Evolutionary conservation across 2,113 vertebrate genomes (phyloP), one percentile per base, ranked within the genome.

Genomic region (Corythornis madagascariensis): DNA sequence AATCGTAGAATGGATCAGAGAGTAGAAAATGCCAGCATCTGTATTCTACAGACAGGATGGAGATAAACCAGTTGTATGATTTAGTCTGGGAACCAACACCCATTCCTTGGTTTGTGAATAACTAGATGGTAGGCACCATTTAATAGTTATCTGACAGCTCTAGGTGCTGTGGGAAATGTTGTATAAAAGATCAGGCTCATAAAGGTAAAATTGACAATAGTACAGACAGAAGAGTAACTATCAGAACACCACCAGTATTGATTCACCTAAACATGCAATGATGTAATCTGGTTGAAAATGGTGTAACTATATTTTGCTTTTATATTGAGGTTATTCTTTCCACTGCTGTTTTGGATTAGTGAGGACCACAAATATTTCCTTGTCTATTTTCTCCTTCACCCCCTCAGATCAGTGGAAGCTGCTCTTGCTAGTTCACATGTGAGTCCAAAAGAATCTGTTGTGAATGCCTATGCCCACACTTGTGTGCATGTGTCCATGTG

Each of bases 361-460:
- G 48, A 92, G n/a, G n/a, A 78, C 26, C 61, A 71, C 61, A 92
- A 81, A n/a, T 70, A 77, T 77, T 83, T 83, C 86, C 17, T 11
- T 24, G 69, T 43, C 69, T 84, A 25, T 15, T 65, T 70, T 5
- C 4, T 11, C 17, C 11, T 31, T 4, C 26, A 7, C 4, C 6
- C 0, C 17, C 16, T 77, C 64, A 9, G 18, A 85, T 59, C 21
- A 33, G 13, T 19, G 33, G 60, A 55, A 18, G 24, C 14, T 74
- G 40, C 12, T 81, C 53, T 83, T 83, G 11, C 6, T 64, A 57
- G 28, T 40, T 64, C 40, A 48, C 1, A 1, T 21, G 25, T 12
- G 19, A 83, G 5, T 50, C 18, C 7, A 16, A 64, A 73, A 24
- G 19, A 50, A 13, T 13, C 15, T 16, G 5, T 26, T 57, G 33